phyloP scores from a whole-genome alignment of 2,888 invertebrate genomes.

The Euplexia lucipara region DNA sequence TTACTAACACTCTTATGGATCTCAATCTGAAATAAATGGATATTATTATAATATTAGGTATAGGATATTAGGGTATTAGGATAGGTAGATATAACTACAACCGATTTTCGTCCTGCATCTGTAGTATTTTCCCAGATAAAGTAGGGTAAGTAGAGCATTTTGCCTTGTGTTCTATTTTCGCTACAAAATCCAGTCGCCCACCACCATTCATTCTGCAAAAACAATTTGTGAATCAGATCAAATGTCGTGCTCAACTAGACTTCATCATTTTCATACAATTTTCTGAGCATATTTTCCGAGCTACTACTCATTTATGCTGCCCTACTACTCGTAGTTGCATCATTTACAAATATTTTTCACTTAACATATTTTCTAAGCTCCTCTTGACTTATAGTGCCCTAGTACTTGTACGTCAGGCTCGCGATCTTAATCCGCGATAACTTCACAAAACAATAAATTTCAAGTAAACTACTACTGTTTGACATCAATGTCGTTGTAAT shows the following conservation, averaged over 20 bases:
- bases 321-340: conserved; percentile 10
- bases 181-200: conserved; percentile 13
- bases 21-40: no score
- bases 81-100: neutral
- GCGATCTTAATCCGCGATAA: conserved; percentile 40
- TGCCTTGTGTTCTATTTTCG: conserved; percentile 37
- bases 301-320: neutral
- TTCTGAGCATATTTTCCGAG: conserved; percentile 15
- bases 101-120: conserved; percentile 1
- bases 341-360: conserved; percentile 13
- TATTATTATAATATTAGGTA: no score
- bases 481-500: conserved; percentile 30
- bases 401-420: conserved; percentile 16
- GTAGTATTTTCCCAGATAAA: conserved; percentile 12
- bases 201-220: conserved; percentile 16
- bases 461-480: conserved; percentile 14
- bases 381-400: conserved; percentile 16
- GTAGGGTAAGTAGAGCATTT: conserved; percentile 18
- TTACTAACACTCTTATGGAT: no score
- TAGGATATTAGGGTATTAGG: no score
- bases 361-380: conserved; percentile 9
- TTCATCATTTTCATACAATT: conserved; percentile 21
- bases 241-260: conserved; percentile 8
- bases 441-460: conserved; percentile 24
- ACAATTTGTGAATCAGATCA: conserved; percentile 21